These are phyloP conservation scores for Bungarus multicinctus DNA, from an alignment of 2,113 vertebrate species.

Conservation along the genomic window DNA sequence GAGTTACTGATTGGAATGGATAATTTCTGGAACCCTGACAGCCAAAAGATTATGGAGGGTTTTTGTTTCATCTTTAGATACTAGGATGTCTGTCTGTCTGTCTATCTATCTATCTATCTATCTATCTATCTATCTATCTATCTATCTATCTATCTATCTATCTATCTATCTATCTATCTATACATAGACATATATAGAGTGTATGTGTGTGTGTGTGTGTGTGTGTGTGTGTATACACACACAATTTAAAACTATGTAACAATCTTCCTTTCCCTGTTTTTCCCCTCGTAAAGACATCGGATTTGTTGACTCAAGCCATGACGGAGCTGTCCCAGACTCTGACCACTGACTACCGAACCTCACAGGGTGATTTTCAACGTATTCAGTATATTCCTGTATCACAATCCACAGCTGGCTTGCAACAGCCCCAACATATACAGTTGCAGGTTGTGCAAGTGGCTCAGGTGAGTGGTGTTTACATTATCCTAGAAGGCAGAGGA, in stretches of 20 bases:
- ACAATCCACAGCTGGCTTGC: conserved; percentile 79
- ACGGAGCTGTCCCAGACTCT: conserved; percentile 95
- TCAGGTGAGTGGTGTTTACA: conserved; percentile 71
- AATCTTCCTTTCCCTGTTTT: background rate
- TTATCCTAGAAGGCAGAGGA: background rate
- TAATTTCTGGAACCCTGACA: no score
- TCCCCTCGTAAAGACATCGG: conserved; percentile 81
- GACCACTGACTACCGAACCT: conserved; percentile 89
- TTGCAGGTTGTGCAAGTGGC: conserved; percentile 96
- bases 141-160: no score
- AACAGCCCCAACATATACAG: conserved; percentile 93
- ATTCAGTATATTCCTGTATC: conserved; percentile 97
- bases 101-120: no score
- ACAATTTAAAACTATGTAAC: background rate
- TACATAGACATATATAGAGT: no score
- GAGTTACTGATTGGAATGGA: no score
- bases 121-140: no score
- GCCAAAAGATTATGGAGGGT: no score
- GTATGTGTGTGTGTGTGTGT: no score
- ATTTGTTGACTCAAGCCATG: conserved; percentile 97
- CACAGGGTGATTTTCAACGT: conserved; percentile 92
- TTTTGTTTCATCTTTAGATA: no score
- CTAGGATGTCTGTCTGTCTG: no score
- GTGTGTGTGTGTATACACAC: no score
- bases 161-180: no score